Conservation (phyloP, 2,888 invertebrate species). For the Aplocera efformata region DNA sequence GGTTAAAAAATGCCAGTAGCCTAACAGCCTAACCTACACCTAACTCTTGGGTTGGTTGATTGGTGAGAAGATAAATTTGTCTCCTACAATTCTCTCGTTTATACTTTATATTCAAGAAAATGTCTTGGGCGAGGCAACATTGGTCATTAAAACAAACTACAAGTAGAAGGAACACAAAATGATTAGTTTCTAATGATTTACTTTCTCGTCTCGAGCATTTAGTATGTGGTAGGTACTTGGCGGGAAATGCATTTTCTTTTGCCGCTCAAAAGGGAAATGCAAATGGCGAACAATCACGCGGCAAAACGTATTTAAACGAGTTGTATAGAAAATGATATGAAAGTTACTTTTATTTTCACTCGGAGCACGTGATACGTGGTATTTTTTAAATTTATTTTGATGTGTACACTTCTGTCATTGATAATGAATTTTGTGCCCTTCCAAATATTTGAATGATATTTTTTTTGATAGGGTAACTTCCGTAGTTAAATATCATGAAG, state of each 20-base stretch:
- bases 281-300: slow-evolving; percentile 44
- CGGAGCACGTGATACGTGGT: slow-evolving; percentile 10
- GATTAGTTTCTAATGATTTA: slow-evolving; percentile 59
- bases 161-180: slow-evolving; percentile 35
- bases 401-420: no score
- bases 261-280: slow-evolving; percentile 58
- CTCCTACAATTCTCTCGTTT: no score
- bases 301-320: slow-evolving; percentile 12
- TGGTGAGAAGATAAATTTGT: no score
- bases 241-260: slow-evolving; percentile 59
- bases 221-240: slow-evolving; percentile 48
- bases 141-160: slow-evolving; percentile 28
- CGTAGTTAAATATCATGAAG: no score
- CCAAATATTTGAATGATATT: no score
- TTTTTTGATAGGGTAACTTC: no score
- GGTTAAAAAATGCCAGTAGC: no score
- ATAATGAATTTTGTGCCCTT: no score
- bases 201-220: slow-evolving; percentile 47
- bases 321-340: slow-evolving; percentile 1
- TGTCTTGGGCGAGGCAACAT: no score
- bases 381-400: neutral
- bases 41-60: no score
- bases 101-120: no score
- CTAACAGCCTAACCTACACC: no score
- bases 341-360: neutral